A percentile compares a stretch with the other conserved stretches of the same genome.
These are phyloP conservation scores for Metridium senile DNA, from an alignment of 92 coral and sea anemone genomes.

Conservation along the genomic window DNA sequence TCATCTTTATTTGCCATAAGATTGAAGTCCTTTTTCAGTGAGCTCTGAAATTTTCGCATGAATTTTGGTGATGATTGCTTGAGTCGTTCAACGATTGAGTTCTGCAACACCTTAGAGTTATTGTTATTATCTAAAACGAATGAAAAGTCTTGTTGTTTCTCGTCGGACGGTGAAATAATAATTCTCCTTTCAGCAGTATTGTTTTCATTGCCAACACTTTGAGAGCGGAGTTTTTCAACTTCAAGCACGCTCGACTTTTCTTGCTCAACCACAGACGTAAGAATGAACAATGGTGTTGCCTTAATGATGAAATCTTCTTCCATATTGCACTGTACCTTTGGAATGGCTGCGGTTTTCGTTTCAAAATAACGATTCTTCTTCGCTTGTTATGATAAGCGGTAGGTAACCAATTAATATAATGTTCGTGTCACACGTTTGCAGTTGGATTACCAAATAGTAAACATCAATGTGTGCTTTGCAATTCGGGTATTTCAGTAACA, in stretches of 20 bases:
- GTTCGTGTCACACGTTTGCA: slow-evolving; percentile 11
- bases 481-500: not conserved
- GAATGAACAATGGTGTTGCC: slow-evolving; percentile 24
- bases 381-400: not conserved
- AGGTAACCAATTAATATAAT: not conserved
- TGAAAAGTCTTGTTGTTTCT: not conserved
- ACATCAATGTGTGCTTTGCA: slow-evolving; percentile 10
- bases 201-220: not conserved
- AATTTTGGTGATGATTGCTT: slow-evolving; percentile 25
- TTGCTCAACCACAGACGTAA: slow-evolving; percentile 3
- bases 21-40: not conserved
- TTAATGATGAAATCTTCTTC: slow-evolving; percentile 12
- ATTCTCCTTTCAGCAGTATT: not conserved
- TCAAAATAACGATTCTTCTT: not conserved
- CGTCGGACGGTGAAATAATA: not conserved
- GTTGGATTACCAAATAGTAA: slow-evolving; percentile 9
- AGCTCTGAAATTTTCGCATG: slow-evolving; percentile 11
- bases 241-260: not conserved
- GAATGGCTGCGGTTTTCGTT: too few species aligned
- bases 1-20: slow-evolving; percentile 24
- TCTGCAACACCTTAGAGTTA: not conserved
- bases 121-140: not conserved
- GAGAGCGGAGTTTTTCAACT: not conserved
- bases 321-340: too few species aligned
- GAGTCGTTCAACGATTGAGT: slow-evolving; percentile 10